phyloP scores from a whole-genome alignment of 1,140 invertebrate species.

The Hylaeus anthracinus region DNA sequence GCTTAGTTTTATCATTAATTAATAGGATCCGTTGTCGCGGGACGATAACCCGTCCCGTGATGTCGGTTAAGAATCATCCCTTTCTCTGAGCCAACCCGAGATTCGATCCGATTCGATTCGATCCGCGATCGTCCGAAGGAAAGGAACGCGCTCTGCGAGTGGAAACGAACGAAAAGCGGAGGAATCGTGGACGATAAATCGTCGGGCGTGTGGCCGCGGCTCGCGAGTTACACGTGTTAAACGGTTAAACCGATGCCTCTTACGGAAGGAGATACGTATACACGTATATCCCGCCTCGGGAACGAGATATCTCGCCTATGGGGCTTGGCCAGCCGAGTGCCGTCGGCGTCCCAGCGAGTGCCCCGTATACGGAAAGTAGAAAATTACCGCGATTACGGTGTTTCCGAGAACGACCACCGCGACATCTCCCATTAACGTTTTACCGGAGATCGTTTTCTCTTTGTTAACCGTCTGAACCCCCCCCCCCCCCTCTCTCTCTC shows the following conservation, averaged over 20 bases:
- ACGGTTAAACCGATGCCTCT: neutral
- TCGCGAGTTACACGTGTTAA: constrained; percentile 21
- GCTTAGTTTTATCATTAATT: too few relatives aligned
- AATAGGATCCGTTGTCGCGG: too few relatives aligned
- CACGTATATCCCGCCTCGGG: neutral
- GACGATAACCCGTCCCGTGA: too few relatives aligned
- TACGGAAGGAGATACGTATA: constrained; percentile 1
- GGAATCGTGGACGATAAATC: constrained; percentile 8
- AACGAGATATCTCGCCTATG: constrained; percentile 10
- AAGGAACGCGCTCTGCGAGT: too few relatives aligned
- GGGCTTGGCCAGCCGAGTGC: constrained; percentile 9
- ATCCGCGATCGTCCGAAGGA: too few relatives aligned
- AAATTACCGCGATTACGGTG: constrained; percentile 59
- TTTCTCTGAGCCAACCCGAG: too few relatives aligned
- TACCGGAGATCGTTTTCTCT: constrained; percentile 28
- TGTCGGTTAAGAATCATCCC: too few relatives aligned
- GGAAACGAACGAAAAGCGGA: neutral
- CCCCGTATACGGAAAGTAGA: constrained; percentile 55
- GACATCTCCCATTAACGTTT: constrained; percentile 45
- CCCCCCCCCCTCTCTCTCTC: neutral
- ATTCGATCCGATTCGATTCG: too few relatives aligned
- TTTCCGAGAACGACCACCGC: constrained; percentile 44
- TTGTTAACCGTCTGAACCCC: constrained; percentile 11
- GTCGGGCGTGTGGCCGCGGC: neutral
- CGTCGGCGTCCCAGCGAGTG: neutral